Base-by-base conservation (phyloP, 2,888 invertebrate species). In the Diarsia mendica region DNA sequence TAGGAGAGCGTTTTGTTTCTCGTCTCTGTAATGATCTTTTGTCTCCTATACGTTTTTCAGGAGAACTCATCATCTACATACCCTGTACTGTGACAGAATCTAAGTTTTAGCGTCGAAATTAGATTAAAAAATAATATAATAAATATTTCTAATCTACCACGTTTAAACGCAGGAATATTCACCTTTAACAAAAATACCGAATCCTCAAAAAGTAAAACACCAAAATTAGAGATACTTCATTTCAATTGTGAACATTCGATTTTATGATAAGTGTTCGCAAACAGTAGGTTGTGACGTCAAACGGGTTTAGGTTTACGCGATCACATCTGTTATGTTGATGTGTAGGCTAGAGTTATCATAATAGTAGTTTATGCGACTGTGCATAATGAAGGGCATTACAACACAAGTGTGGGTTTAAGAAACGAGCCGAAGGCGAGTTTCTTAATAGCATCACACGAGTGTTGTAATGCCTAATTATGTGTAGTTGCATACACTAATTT, bases 211-310 rank as follows among this genome's bases (percentile, higher is more conserved):
- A 13, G 1, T 53, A 39, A 63, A 44, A 6, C 13, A 39, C 6
- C 39, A 8, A 8, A 8, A 63, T 39, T 44, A 5, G n/a, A 15
- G 63, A 44, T 44, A 63, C 15, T 44, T 63, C 44, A 63, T 44
- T 63, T 9, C 44, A 44, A 23, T 15, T 44, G 2, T 11, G n/a
- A 44, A 3, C 23, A 9, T n/a, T 3, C 44, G 44, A 63, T 44
- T 44, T 33, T 80, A 73, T 83, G 75, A 80, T 77, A 68, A 80
- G 77, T 80, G 80, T 65, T 69, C 68, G 13, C 66, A 64, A 71
- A 73, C 68, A 65, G 23, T 53, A 33, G 33, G 44, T 5, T 44
- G 67, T 83, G 83, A 83, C 84, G 83, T 83, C 80, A 84, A 72
- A 74, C 66, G 39, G 53, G 61, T 64, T 71, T 61, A 44, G 65